These are phyloP conservation scores for Ailuropoda melanoleuca DNA, from an alignment of 2,113 vertebrate species.

Conservation along the genomic window DNA sequence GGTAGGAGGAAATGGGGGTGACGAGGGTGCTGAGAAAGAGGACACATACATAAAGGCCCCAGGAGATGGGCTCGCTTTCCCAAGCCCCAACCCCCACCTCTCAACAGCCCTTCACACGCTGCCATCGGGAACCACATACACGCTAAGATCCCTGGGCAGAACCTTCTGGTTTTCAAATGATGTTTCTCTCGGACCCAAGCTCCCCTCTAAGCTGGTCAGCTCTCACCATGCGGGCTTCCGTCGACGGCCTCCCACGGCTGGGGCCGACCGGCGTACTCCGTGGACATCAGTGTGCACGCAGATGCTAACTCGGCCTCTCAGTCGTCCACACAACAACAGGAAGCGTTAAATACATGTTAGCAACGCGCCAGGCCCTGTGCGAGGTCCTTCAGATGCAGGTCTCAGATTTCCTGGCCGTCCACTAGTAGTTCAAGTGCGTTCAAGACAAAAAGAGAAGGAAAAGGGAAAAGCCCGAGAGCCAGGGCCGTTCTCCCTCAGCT, in stretches of 20 bases:
- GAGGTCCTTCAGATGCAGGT: not conserved
- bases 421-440: not conserved
- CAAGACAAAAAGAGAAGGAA: not conserved
- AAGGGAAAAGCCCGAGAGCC: not conserved
- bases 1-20: constrained; percentile 1
- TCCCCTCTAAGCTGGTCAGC: not conserved
- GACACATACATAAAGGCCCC: not conserved
- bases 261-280: not conserved
- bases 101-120: not conserved
- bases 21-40: not conserved
- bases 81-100: not conserved
- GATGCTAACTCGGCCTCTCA: not conserved
- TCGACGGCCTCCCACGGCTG: not conserved
- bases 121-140: not conserved
- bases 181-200: not conserved
- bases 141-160: not conserved
- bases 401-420: not conserved
- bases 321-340: not conserved
- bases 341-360: not conserved
- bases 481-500: not conserved
- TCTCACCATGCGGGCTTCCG: not conserved
- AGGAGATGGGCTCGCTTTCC: not conserved
- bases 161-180: not conserved
- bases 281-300: not conserved
- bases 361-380: not conserved